Base-by-base conservation (phyloP, 2,888 invertebrate species). In the Cancer borealis region DNA sequence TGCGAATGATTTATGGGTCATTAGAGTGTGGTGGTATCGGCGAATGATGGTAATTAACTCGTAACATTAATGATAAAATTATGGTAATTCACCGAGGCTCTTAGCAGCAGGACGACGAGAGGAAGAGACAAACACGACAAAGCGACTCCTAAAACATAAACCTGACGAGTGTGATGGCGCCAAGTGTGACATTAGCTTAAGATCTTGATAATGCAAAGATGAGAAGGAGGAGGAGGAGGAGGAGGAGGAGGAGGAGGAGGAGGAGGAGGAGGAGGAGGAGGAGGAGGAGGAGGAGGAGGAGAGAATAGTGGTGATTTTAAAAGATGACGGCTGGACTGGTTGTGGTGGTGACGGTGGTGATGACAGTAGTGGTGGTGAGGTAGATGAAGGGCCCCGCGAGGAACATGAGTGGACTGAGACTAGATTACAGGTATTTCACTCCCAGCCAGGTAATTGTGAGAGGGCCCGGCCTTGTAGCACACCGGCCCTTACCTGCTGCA, bases 351-450 rank as follows among this genome's bases (percentile, higher is more conserved):
- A 90, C 49, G 90, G 49, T 30, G 54, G 90, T 88, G 88, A 46
- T 88, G 88, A 88, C 88, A 79, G 90, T 90, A 54, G 49, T 90
- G 90, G 45, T 30, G 54, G 90, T 90, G 30, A 47, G 45, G 47
- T 8, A 47, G 88, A 88, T 88, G 88, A 88, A 21, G 46, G 88
- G 46, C 88, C 21, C 88, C 45, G 88, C 45, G 88, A 21, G 47
- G 88, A 26, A 90, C 90, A 90, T n/a, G 90, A 54, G 54, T 49
- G 90, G 49, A 49, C 90, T 26, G 49, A 26, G 90, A 30, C 49
- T 45, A 49, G 90, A 90, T 90, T 54, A 90, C 90, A 90, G 90
- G 90, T 90, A 90, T 90, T 90, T 90, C 88, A 47, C 54, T 54
- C n/a, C n/a, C 90, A 49, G 90, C 79, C 79, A 79, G 49, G 92